Percentiles rank a stretch among this genome's conserved stretches.
Evolutionary conservation across 2,113 vertebrate species (phyloP).

Genomic region (Eidolon helvum): DNA sequence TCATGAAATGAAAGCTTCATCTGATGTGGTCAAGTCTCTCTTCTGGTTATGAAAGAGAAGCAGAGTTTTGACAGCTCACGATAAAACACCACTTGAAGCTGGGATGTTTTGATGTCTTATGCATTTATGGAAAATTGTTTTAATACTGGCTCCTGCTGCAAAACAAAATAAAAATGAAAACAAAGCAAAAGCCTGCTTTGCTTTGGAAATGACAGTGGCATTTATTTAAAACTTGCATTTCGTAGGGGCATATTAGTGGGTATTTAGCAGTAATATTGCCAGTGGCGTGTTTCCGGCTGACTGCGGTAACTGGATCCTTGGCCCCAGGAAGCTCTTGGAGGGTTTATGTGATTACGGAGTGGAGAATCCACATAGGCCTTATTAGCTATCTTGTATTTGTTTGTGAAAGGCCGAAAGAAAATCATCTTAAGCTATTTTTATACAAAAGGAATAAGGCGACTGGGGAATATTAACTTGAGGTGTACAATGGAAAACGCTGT

Average conservation of each 20-base stretch:
- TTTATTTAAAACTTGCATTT: not conserved
- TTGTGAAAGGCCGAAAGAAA: not conserved
- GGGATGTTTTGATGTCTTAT: not conserved
- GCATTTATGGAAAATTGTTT: constrained; percentile 8
- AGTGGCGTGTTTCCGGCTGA: not conserved
- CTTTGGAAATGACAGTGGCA: not conserved
- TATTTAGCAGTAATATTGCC: not conserved
- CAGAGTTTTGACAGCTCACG: constrained; percentile 21
- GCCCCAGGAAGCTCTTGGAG: not conserved
- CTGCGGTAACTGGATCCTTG: not conserved
- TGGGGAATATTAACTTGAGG: not conserved
- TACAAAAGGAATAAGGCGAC: not conserved
- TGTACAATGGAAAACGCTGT: not conserved
- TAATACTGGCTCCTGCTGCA: not conserved
- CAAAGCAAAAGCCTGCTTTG: not conserved
- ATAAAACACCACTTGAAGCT: not conserved
- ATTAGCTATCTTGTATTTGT: not conserved
- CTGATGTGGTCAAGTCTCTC: not conserved
- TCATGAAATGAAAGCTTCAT: not conserved
- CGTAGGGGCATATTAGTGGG: not conserved
- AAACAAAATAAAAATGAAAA: constrained; percentile 6
- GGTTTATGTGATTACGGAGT: not conserved
- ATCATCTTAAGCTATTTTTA: not conserved
- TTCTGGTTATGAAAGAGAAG: not conserved
- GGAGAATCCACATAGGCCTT: not conserved